phyloP scores from a whole-genome alignment of 2,113 vertebrate genomes.

The Cranoglanis bouderius region DNA sequence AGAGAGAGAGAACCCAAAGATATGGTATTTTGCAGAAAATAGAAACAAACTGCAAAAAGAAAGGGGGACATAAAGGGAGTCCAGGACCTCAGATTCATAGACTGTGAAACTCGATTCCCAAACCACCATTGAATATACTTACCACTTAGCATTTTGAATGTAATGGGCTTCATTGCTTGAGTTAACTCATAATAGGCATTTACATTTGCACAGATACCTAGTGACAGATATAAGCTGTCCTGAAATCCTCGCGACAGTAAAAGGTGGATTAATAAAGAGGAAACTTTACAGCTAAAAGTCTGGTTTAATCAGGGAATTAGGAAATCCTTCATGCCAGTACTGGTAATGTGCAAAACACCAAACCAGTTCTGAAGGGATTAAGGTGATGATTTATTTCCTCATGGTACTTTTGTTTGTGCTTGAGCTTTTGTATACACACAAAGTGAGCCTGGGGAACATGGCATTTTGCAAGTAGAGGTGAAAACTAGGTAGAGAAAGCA shows the following conservation, averaged over 20 bases:
- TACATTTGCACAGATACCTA: not conserved
- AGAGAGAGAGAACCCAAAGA: not conserved
- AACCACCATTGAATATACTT: not conserved
- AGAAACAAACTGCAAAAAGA: not conserved
- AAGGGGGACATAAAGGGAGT: not conserved
- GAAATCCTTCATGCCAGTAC: not conserved
- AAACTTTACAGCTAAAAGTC: not conserved
- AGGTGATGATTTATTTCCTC: conserved; percentile 1
- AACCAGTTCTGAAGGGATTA: conserved; percentile 13
- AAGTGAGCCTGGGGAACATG: not conserved
- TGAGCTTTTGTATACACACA: not conserved
- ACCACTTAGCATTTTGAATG: not conserved
- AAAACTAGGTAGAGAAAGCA: not conserved
- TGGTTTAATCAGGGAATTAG: not conserved
- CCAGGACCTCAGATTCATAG: not conserved
- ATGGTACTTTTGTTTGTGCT: not conserved
- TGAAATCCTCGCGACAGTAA: not conserved
- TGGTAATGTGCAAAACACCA: conserved; percentile 4
- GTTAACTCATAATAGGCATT: not conserved
- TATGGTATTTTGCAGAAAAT: conserved; percentile 2
- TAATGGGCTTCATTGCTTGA: not conserved
- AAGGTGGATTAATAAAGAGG: not conserved
- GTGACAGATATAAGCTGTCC: not conserved
- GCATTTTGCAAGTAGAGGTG: not conserved
- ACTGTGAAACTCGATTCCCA: conserved; percentile 8